A percentile compares a stretch with the other conserved stretches of the same genome.
Conservation (phyloP, 2,797 vertebrate genomes). For the Enteromius radiatus region DNA sequence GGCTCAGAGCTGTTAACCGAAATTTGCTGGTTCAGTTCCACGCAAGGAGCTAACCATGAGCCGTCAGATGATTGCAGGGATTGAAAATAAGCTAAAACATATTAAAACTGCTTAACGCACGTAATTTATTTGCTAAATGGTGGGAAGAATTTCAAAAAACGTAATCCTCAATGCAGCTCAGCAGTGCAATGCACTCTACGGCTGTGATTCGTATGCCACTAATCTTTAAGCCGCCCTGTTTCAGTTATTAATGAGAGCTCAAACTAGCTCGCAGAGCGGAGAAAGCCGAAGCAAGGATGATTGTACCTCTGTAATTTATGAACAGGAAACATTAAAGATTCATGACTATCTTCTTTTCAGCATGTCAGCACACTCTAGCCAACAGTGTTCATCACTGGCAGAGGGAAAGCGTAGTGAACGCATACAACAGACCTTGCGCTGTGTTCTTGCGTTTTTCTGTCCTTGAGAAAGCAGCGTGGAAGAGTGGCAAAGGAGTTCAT, state of each 20-base stretch:
- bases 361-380: constrained; percentile 63
- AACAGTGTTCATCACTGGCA: constrained; percentile 67
- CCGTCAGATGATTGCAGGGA: neutral
- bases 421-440: constrained; percentile 39
- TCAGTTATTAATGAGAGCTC: constrained; percentile 60
- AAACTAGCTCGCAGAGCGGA: constrained; percentile 48
- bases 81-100: constrained; percentile 20
- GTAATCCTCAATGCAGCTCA: constrained; percentile 26
- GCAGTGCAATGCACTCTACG: constrained; percentile 11
- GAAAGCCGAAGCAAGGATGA: constrained; percentile 59
- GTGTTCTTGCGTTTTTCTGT: constrained; percentile 39
- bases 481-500: constrained; percentile 54
- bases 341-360: constrained; percentile 66
- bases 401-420: constrained; percentile 34
- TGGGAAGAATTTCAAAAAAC: constrained; percentile 10
- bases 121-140: constrained; percentile 26
- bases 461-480: constrained; percentile 53
- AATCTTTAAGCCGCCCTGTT: constrained; percentile 52
- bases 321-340: constrained; percentile 75
- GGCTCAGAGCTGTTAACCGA: neutral
- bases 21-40: constrained; percentile 10
- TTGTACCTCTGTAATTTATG: constrained; percentile 72
- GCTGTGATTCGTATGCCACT: constrained; percentile 31
- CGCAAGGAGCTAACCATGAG: constrained; percentile 4
- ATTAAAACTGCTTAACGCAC: constrained; percentile 20